A percentile compares a stretch with the other conserved stretches of the same genome.
phyloP scores from a whole-genome alignment of 2,113 vertebrate species.

The Amphilophus citrinellus region DNA sequence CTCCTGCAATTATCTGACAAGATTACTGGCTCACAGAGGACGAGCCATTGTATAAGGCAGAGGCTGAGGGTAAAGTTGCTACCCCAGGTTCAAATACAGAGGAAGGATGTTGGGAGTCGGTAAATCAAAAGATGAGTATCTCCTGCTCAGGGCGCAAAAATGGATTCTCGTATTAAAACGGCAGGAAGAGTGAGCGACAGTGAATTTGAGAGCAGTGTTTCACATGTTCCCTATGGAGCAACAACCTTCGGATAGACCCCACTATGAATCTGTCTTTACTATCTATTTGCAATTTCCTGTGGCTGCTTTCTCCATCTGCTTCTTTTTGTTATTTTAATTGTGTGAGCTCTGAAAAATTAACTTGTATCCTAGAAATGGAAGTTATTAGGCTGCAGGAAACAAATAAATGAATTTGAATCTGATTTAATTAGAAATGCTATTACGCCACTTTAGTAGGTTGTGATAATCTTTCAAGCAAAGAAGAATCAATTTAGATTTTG shows the following conservation, averaged over 20 bases:
- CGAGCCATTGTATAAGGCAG: conserved; percentile 10
- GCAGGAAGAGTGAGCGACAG: neutral
- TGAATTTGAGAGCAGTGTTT: conserved; percentile 21
- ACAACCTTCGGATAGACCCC: neutral
- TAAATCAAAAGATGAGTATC: conserved; percentile 55
- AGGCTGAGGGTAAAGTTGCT: conserved; percentile 24
- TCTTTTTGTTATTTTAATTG: neutral
- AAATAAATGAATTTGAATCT: neutral
- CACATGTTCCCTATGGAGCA: conserved; percentile 1
- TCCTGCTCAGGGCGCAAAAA: conserved; percentile 11
- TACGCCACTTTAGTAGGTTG: neutral
- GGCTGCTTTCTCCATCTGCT: neutral
- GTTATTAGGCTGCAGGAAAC: neutral
- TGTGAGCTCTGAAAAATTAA: neutral
- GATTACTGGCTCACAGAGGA: conserved; percentile 14
- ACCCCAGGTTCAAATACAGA: conserved; percentile 24
- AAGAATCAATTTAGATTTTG: neutral
- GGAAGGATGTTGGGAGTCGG: conserved; percentile 30
- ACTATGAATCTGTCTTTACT: conserved; percentile 8
- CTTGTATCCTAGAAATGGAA: neutral
- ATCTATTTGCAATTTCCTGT: neutral
- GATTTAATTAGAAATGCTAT: neutral
- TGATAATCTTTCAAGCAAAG: neutral
- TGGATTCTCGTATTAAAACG: conserved; percentile 34
- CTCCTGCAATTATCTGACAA: conserved; percentile 54